These are phyloP conservation scores for Chlorops oryzae DNA, from an alignment of 1,140 invertebrate species.

Conservation along the genomic window DNA sequence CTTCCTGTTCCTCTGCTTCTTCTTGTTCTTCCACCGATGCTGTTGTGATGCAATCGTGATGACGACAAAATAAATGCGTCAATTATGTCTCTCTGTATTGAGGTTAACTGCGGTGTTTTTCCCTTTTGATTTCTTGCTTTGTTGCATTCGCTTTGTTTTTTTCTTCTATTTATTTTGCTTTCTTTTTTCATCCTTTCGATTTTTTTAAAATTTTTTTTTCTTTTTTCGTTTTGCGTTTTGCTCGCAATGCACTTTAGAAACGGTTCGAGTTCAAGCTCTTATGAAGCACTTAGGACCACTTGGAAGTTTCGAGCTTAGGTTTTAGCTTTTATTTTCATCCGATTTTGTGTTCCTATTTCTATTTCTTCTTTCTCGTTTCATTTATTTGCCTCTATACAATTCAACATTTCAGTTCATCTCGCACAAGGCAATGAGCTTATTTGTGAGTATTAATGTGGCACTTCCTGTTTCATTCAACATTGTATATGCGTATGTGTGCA, in stretches of 20 bases:
- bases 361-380: not conserved
- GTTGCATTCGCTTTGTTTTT: not conserved
- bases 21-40: too few species aligned
- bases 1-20: not conserved
- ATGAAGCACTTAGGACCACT: too few species aligned
- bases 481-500: not conserved
- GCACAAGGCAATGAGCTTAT: not conserved
- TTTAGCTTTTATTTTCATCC: too few species aligned
- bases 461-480: slow-evolving; percentile 31
- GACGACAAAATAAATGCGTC: slow-evolving; percentile 17
- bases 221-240: too few species aligned
- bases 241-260: too few species aligned
- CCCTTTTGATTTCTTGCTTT: slow-evolving; percentile 4
- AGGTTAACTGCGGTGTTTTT: slow-evolving; percentile 8
- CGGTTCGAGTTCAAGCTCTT: too few species aligned
- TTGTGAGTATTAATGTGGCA: slow-evolving; percentile 44
- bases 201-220: too few species aligned
- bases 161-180: too few species aligned
- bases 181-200: too few species aligned
- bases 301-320: too few species aligned
- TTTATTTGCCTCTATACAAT: not conserved
- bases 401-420: not conserved
- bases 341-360: slow-evolving; percentile 6
- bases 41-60: slow-evolving; percentile 20
- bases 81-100: slow-evolving; percentile 12